phyloP scores from a whole-genome alignment of 1,140 invertebrate genomes.

The Charaxes varanes region DNA sequence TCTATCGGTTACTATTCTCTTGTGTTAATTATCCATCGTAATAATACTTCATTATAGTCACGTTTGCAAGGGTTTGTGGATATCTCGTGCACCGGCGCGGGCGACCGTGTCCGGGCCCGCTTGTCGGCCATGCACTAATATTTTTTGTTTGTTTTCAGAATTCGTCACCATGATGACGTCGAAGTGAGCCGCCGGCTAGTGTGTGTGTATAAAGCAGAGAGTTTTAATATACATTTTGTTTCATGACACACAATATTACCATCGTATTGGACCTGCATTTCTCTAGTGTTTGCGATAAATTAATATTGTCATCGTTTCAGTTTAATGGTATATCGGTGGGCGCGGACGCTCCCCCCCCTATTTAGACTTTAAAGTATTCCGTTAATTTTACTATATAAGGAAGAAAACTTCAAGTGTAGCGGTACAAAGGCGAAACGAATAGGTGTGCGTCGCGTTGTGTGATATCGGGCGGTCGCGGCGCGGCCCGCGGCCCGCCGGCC shows the following conservation, averaged over 20 bases:
- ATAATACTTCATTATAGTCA: too few relatives aligned
- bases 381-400: conserved; percentile 71
- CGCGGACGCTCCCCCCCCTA: conserved; percentile 38
- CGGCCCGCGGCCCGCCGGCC: conserved; percentile 20
- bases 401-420: conserved; percentile 57
- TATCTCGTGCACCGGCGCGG: too few relatives aligned
- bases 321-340: conserved; percentile 48
- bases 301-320: conserved; percentile 71
- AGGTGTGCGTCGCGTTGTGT: conserved; percentile 41
- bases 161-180: conserved; percentile 99
- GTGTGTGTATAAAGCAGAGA: conserved; percentile 74
- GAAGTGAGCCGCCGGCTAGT: conserved; percentile 84
- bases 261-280: conserved; percentile 76
- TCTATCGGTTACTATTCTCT: too few relatives aligned
- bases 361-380: conserved; percentile 71
- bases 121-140: too few relatives aligned
- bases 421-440: conserved; percentile 57
- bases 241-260: conserved; percentile 75
- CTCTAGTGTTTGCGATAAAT: conserved; percentile 75
- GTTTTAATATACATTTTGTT: conserved; percentile 75
- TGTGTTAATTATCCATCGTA: too few relatives aligned
- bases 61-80: too few relatives aligned
- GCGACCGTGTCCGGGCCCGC: too few relatives aligned
- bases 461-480: not conserved
- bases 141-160: conserved; percentile 86